Evolutionary conservation across 1,140 invertebrate genomes (phyloP), one percentile per base, ranked within the genome.

Genomic region (Paraescarpia echinospica): DNA sequence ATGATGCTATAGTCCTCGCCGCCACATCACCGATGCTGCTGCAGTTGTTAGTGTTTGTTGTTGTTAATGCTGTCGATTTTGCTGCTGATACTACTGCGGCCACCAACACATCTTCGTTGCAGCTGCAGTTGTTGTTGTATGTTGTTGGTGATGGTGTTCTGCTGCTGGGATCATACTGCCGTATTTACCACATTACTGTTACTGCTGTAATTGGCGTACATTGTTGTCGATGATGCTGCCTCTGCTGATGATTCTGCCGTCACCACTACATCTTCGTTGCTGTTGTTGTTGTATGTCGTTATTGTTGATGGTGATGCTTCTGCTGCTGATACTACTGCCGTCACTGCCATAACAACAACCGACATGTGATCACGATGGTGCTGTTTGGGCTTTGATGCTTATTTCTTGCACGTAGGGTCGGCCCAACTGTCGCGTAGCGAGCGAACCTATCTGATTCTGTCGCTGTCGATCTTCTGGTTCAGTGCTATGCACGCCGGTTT

Each of bases 401-500:
- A n/a, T 91, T n/a, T 59, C 33, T 88, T 88, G 27, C 34, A 91
- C 35, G 14, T 48, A 89, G 41, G 35, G 35, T 77, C 91, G 1
- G 41, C 90, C 1, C 95, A 95, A n/a, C 94, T 98, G 22, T 96
- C 97, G 0, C 95, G 96, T 91, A 95, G 95, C 4, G 98, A 98
- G 95, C 97, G 96, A 94, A 94, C 95, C 1, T 96, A 97, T 93
- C 93, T 98, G 6, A 95, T 96, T 0, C 97, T 97, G 93, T 97
- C 97, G 0, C 94, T 97, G 0, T 95, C 97, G 1, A 97, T 97
- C 92, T 96, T 98, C 94, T 93, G 96, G 0, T 95, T 97, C 18
- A 97, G 97, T 1, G 97, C 97, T 0, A 96, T 97, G 89, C 98
- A 98, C 95, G 95, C 98, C 0, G 94, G 96, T 6, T 97, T 97